Evolutionary conservation across 1,140 invertebrate species (phyloP).

Genomic region (Propsilocerus akamusi): DNA sequence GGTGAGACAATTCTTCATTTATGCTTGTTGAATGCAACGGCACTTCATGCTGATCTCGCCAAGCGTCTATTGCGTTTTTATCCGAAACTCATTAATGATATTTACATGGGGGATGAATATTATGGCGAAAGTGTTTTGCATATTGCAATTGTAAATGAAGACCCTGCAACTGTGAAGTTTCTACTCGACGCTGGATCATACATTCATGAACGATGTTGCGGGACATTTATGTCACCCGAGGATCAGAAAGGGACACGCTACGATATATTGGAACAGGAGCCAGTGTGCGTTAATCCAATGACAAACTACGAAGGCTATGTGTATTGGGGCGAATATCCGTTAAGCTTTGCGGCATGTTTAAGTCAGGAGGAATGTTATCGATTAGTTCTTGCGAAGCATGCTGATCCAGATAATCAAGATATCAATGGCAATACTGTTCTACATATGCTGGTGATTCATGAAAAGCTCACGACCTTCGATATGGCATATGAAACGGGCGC

Average conservation of each 20-base stretch:
- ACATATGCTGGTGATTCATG: slow-evolving; percentile 93
- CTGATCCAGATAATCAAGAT: slow-evolving; percentile 86
- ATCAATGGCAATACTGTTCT: slow-evolving; percentile 95
- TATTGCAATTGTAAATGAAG: slow-evolving; percentile 96
- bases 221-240: slow-evolving; percentile 93
- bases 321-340: slow-evolving; percentile 96
- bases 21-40: slow-evolving; percentile 79
- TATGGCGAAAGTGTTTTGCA: slow-evolving; percentile 88
- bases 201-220: slow-evolving; percentile 76
- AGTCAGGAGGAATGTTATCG: slow-evolving; percentile 95
- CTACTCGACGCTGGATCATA: slow-evolving; percentile 81
- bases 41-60: slow-evolving; percentile 80
- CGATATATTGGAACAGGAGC: slow-evolving; percentile 83
- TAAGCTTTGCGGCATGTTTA: slow-evolving; percentile 89
- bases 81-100: slow-evolving; percentile 89
- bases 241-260: slow-evolving; percentile 83
- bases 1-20: slow-evolving; percentile 90
- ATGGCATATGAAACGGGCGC: slow-evolving; percentile 86
- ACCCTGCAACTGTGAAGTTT: slow-evolving; percentile 93
- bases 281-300: slow-evolving; percentile 61
- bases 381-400: slow-evolving; percentile 82
- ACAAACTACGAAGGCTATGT: slow-evolving; percentile 96
- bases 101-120: slow-evolving; percentile 92
- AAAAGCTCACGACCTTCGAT: slow-evolving; percentile 83
- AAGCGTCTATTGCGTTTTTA: slow-evolving; percentile 80